Evolutionary conservation across 2,113 vertebrate genomes (phyloP), one percentile per base, ranked within the genome.

Genomic region (Panthera leo): DNA sequence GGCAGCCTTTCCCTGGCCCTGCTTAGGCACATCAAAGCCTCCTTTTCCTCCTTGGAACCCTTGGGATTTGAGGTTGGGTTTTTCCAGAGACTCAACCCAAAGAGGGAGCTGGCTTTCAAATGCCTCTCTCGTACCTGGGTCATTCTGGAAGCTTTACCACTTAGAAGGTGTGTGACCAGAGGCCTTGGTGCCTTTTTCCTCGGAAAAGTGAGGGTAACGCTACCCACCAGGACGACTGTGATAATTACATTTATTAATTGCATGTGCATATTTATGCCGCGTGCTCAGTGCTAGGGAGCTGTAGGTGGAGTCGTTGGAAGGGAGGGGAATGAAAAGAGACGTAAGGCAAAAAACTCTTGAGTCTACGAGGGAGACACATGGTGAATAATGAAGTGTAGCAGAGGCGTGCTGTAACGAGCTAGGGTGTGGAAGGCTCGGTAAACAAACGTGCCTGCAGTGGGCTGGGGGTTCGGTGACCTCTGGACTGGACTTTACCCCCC

Each of bases 301-400:
- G 5, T 29, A 39, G 27, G 45, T 86, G 34, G 68, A 39, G 5
- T 13, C 51, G 76, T 39, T 27, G 34, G 76, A 83, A 85, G 63
- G 84, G 61, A 95, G 34, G 90, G 61, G 67, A 85, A 80, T 58
- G 48, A n/a, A 85, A 89, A 88, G 73, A 68, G 51, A 92, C 86
- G 78, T 48, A 78, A 94, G 45, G 70, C 90, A 76, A 36, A 76
- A 36, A 85, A 73, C 73, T 89, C 75, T 19, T 12, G 27, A 12
- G 92, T 61, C 36, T 15, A 53, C 65, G 67, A 91, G 80, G 39
- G 93, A 91, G 87, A 83, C 36, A n/a, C 25, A 9, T 21, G 14
- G 67, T 94, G 79, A 97, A 67, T 78, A 90, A 91, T 85, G 80
- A 86, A 90, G 88, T 51, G 9, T 12, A 3, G 36, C 4, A 8